Conservation (phyloP, 2,113 vertebrate species). For the Stegastes partitus region DNA sequence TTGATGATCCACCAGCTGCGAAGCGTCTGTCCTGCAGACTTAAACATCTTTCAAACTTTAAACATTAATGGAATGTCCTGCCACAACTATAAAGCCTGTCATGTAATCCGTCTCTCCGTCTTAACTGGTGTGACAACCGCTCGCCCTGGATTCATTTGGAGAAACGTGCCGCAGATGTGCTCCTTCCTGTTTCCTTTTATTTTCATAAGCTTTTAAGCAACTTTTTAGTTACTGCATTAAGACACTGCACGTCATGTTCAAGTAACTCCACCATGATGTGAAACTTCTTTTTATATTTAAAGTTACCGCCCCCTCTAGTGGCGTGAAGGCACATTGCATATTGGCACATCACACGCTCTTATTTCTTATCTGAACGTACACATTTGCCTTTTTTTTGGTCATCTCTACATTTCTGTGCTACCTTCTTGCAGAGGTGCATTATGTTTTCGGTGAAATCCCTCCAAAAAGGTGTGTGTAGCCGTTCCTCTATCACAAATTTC, state of each 20-base stretch:
- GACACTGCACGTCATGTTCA: neutral
- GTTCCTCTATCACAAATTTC: neutral
- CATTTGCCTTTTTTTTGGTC: no score
- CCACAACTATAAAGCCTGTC: neutral
- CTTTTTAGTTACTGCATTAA: neutral
- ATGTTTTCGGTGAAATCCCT: no score
- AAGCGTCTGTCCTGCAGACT: conserved; percentile 44
- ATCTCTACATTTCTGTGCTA: no score
- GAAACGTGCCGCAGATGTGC: neutral
- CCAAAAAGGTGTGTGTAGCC: no score
- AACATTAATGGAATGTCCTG: conserved; percentile 30
- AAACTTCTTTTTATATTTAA: conserved; percentile 36
- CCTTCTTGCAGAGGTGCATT: no score
- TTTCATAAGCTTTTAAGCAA: neutral
- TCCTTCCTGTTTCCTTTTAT: neutral
- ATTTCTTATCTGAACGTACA: no score
- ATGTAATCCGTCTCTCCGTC: neutral
- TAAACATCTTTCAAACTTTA: conserved; percentile 35
- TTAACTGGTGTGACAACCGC: conserved; percentile 7
- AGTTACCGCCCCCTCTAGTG: conserved; percentile 56
- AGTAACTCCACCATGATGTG: neutral
- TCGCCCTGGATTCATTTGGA: neutral
- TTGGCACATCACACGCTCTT: no score
- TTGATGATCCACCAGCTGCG: conserved; percentile 43
- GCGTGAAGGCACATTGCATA: neutral